Conservation (phyloP, 2,113 vertebrate species). For the Burhinus bistriatus region DNA sequence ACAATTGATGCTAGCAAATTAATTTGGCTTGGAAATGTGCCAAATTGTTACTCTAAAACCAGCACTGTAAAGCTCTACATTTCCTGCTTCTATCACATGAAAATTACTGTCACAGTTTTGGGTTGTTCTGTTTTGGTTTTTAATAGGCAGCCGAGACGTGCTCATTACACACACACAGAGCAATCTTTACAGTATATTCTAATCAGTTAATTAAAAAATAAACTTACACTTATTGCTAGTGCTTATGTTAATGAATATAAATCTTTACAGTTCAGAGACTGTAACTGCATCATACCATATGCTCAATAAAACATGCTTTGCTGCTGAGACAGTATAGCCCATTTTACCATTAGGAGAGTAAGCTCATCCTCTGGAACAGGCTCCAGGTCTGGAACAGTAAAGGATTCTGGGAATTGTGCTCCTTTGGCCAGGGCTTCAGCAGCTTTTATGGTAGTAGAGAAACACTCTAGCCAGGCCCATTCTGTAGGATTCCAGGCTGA, state of each 20-base stretch:
- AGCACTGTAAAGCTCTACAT: not conserved
- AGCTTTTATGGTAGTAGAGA: constrained; percentile 93
- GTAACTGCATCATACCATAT: not conserved
- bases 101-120: not conserved
- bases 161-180: not conserved
- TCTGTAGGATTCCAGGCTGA: constrained; percentile 86
- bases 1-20: not conserved
- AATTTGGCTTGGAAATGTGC: not conserved
- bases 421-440: constrained; percentile 92
- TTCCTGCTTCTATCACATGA: not conserved
- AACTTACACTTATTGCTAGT: not conserved
- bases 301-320: not conserved
- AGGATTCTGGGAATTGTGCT: constrained; percentile 88
- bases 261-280: not conserved
- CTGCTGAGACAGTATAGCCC: not conserved
- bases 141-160: not conserved
- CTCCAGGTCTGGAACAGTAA: constrained; percentile 91
- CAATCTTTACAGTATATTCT: not conserved
- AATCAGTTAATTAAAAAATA: not conserved
- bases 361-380: constrained; percentile 92
- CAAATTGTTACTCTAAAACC: not conserved
- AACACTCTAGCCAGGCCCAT: constrained; percentile 96
- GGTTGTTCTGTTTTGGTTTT: not conserved
- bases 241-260: not conserved
- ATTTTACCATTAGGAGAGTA: constrained; percentile 86